These are phyloP conservation scores for Acleris emargana DNA, from an alignment of 2,888 invertebrate genomes.

Conservation along the genomic window DNA sequence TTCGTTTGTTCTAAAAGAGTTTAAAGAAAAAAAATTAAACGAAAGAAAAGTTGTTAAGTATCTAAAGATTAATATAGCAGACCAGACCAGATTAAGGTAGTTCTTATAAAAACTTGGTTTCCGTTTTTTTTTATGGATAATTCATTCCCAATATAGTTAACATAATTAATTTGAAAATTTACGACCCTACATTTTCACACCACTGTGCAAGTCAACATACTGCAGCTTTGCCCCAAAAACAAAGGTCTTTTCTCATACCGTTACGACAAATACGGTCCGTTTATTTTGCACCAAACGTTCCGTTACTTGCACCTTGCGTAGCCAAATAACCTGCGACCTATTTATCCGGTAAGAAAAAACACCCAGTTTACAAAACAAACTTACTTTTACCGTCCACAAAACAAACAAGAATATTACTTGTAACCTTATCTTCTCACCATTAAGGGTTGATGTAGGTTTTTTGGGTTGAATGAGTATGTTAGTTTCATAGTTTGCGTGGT, in stretches of 20 bases:
- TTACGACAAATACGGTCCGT: constrained; percentile 67
- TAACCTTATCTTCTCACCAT: constrained; percentile 14
- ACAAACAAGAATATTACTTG: constrained; percentile 30
- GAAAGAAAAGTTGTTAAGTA: too few relatives aligned
- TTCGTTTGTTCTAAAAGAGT: too few relatives aligned
- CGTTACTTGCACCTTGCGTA: constrained; percentile 82
- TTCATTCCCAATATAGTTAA: too few relatives aligned
- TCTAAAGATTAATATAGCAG: too few relatives aligned
- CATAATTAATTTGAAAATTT: constrained; percentile 14
- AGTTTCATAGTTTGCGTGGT: constrained; percentile 39
- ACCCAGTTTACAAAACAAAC: constrained; percentile 46
- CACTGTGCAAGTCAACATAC: constrained; percentile 43
- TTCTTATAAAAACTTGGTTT: too few relatives aligned
- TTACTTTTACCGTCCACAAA: constrained; percentile 31
- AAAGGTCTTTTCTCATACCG: constrained; percentile 66
- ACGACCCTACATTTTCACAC: constrained; percentile 25
- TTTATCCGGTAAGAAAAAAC: constrained; percentile 72
- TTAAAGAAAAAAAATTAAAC: too few relatives aligned
- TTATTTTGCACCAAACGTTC: constrained; percentile 73
- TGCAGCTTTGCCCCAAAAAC: constrained; percentile 65
- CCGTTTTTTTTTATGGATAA: too few relatives aligned
- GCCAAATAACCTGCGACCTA: constrained; percentile 82
- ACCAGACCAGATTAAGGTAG: too few relatives aligned
- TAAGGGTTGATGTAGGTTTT: constrained; percentile 35
- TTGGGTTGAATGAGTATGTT: constrained; percentile 21